These are phyloP conservation scores for Polydrusus tereticollis DNA, from an alignment of 2,888 invertebrate genomes.

Conservation along the genomic window DNA sequence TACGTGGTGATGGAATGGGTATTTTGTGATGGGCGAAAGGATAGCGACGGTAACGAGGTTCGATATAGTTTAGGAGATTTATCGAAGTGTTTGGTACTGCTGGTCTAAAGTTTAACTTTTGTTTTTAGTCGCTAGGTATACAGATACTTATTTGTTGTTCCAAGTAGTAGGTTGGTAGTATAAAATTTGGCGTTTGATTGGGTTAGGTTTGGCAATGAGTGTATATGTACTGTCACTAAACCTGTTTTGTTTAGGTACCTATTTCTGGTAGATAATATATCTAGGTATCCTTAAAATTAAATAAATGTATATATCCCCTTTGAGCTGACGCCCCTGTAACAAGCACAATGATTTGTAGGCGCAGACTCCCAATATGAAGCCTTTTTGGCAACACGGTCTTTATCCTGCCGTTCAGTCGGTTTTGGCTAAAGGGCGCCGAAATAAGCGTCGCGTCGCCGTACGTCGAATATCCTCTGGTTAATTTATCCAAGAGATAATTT, in stretches of 20 bases:
- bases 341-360: slow-evolving; percentile 29
- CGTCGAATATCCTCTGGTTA: slow-evolving; percentile 3
- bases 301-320: no score
- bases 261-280: no score
- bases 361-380: slow-evolving; percentile 47
- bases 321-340: background rate
- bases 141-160: no score
- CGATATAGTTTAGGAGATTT: background rate
- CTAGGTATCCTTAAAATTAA: no score
- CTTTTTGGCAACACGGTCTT: slow-evolving; percentile 37
- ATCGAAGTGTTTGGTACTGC: background rate
- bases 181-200: no score
- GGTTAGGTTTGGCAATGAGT: no score
- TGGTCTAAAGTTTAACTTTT: no score
- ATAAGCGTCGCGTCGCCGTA: slow-evolving; percentile 24
- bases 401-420: slow-evolving; percentile 33
- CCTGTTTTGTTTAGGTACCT: no score
- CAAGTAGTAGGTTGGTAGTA: no score
- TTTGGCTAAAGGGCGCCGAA: slow-evolving; percentile 36
- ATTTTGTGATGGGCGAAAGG: slow-evolving; percentile 2
- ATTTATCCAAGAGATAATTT: background rate
- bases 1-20: slow-evolving; percentile 6
- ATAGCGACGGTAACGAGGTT: background rate
- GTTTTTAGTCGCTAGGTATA: no score
- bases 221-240: no score